Conservation (phyloP, 92 coral and sea anemone genomes). For the Porites divaricata region DNA sequence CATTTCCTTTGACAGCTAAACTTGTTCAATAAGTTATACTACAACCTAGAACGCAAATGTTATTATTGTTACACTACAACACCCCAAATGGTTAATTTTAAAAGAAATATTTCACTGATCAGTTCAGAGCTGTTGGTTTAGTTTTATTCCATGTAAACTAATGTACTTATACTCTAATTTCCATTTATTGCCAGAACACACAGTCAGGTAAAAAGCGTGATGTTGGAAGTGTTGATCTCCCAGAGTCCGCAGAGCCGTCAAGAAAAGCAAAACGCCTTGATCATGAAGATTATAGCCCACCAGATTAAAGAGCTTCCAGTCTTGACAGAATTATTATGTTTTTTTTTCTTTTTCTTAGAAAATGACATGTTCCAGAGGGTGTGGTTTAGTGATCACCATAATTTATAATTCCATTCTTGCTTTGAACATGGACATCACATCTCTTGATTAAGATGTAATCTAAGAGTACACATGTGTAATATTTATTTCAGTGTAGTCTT, state of each 20-base stretch:
- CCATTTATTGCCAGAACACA: slow-evolving; percentile 45
- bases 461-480: background rate
- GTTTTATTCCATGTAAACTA: background rate
- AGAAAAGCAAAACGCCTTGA: slow-evolving; percentile 84
- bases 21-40: too few species aligned
- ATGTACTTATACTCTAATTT: background rate
- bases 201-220: slow-evolving; percentile 84
- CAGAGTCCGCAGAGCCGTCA: slow-evolving; percentile 79
- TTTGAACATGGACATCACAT: background rate
- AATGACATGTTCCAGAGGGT: background rate
- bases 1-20: too few species aligned
- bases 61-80: too few species aligned
- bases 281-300: slow-evolving; percentile 74
- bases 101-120: background rate
- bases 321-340: background rate
- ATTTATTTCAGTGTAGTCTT: background rate
- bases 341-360: too few species aligned
- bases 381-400: background rate
- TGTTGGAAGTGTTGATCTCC: slow-evolving; percentile 80
- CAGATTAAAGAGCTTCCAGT: slow-evolving; percentile 55
- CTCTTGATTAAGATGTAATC: background rate
- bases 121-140: background rate
- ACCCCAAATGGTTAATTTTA: background rate
- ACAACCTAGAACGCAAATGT: too few species aligned
- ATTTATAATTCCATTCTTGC: background rate